These are phyloP conservation scores for Teleiodes luculella DNA, from an alignment of 2,888 invertebrate genomes.

Conservation along the genomic window DNA sequence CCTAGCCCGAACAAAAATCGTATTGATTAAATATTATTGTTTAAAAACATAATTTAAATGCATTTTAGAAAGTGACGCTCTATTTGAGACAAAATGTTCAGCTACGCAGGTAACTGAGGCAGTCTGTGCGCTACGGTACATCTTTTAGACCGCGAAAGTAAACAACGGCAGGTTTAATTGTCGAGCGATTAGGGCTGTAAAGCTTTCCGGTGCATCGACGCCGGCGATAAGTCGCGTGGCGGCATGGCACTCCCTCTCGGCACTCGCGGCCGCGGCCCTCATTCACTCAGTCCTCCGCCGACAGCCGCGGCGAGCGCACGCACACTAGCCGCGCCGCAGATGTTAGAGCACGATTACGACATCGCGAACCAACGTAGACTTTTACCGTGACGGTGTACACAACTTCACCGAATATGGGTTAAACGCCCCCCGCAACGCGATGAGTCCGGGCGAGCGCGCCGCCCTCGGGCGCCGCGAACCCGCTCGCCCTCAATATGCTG, in stretches of 20 bases:
- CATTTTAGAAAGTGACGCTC: not conserved
- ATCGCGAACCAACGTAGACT: slow-evolving; percentile 62
- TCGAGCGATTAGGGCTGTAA: slow-evolving; percentile 69
- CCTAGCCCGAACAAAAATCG: too few species aligned
- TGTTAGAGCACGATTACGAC: slow-evolving; percentile 76
- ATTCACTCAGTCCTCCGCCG: slow-evolving; percentile 74
- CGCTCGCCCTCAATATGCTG: slow-evolving; percentile 73
- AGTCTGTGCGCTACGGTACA: slow-evolving; percentile 7
- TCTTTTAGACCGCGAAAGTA: slow-evolving; percentile 52
- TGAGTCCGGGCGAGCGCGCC: slow-evolving; percentile 78
- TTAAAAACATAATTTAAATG: not conserved
- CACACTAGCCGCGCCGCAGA: slow-evolving; percentile 61
- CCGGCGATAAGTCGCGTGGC: slow-evolving; percentile 60
- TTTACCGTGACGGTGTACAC: slow-evolving; percentile 74
- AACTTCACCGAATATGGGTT: slow-evolving; percentile 83
- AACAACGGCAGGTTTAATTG: slow-evolving; percentile 68
- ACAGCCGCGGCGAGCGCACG: slow-evolving; percentile 66
- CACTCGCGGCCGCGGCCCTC: slow-evolving; percentile 63
- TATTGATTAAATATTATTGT: too few species aligned
- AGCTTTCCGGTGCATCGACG: slow-evolving; percentile 72
- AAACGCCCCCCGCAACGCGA: slow-evolving; percentile 76
- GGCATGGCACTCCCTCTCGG: slow-evolving; percentile 30
- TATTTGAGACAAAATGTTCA: not conserved
- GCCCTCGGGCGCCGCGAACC: slow-evolving; percentile 74
- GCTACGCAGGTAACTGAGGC: not conserved